Evolutionary conservation across 2,888 invertebrate species (phyloP).

Genomic region (Synergus laeviventris): DNA sequence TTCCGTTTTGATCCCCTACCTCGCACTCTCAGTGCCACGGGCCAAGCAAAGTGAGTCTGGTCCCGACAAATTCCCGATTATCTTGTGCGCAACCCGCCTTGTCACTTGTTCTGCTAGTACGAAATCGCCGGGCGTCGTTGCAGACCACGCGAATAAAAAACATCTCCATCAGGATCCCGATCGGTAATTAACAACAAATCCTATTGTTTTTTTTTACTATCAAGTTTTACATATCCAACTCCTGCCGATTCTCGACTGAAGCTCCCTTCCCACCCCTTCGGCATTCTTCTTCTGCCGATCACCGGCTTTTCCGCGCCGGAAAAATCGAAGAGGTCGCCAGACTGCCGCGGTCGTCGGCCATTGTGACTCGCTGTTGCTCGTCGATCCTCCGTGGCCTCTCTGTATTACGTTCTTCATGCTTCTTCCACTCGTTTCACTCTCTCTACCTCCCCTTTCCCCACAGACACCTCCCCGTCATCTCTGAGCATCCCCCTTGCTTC

Average conservation of each 20-base stretch:
- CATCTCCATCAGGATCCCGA: conserved; percentile 22
- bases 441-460: background rate
- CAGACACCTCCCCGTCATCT: background rate
- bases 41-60: conserved; percentile 34
- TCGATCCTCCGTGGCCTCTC: background rate
- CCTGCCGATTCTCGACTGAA: background rate
- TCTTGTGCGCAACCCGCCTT: conserved; percentile 20
- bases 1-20: conserved; percentile 35
- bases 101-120: conserved; percentile 26
- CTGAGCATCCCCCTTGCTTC: background rate
- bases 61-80: conserved; percentile 21
- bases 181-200: conserved; percentile 30
- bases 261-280: background rate
- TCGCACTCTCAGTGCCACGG: conserved; percentile 33
- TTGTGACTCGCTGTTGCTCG: conserved; percentile 33
- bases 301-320: conserved; percentile 36
- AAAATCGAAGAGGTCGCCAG: conserved; percentile 39
- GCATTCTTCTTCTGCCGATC: background rate
- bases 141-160: conserved; percentile 32
- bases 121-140: conserved; percentile 15
- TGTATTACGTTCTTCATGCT: background rate
- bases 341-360: conserved; percentile 39
- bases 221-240: background rate
- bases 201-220: conserved; percentile 11
- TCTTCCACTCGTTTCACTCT: background rate